These are phyloP conservation scores for Crotophaga sulcirostris DNA, from an alignment of 2,113 vertebrate genomes.

Conservation along the genomic window DNA sequence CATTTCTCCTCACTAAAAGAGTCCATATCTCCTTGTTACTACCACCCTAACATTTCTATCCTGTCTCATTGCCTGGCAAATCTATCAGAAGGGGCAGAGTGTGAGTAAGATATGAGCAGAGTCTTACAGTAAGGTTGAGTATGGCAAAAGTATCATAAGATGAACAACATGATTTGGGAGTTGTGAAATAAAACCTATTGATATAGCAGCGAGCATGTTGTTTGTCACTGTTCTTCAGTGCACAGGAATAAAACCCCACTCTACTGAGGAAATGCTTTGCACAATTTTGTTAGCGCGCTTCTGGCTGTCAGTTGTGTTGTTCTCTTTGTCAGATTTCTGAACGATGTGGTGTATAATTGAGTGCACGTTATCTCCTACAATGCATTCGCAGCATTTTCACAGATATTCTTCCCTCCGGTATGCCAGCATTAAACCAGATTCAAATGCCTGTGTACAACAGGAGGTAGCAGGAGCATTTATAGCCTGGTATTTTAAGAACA, in stretches of 20 bases:
- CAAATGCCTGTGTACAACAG: background rate
- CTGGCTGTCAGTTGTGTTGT: background rate
- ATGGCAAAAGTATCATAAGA: background rate
- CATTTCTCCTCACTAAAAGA: background rate
- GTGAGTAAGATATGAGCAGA: background rate
- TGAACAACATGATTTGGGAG: background rate
- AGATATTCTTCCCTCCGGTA: background rate
- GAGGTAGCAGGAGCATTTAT: background rate
- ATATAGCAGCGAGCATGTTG: background rate
- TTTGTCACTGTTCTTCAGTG: background rate
- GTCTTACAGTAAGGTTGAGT: background rate
- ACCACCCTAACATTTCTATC: background rate
- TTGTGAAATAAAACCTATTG: background rate
- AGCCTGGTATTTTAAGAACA: background rate
- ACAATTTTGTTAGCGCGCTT: background rate
- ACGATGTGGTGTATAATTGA: background rate
- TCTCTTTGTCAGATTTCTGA: background rate
- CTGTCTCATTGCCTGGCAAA: background rate
- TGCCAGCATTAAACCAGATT: background rate
- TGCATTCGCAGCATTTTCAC: fast-evolving
- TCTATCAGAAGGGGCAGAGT: background rate
- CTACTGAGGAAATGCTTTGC: background rate
- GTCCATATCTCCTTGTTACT: background rate
- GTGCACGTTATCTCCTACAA: background rate
- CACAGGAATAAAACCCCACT: background rate